phyloP scores from a whole-genome alignment of 2,888 invertebrate genomes.

The Orthonychiurus folsomi region DNA sequence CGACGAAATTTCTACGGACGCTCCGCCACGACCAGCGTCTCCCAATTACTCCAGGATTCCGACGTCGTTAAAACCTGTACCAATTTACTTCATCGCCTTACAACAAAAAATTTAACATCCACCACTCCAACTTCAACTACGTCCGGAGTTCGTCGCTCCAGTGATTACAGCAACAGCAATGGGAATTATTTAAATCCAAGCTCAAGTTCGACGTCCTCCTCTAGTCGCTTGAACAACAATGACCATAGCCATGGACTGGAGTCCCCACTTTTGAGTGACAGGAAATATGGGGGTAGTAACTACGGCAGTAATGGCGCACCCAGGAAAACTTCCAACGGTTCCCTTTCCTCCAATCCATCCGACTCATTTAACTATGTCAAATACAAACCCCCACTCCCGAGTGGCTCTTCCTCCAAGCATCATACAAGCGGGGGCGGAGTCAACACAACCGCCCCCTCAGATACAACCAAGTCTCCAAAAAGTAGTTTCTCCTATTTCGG shows the following conservation, averaged over 20 bases:
- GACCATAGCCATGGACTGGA: slow-evolving; percentile 3
- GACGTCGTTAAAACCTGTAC: slow-evolving; percentile 57
- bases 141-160: not conserved
- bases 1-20: slow-evolving; percentile 62
- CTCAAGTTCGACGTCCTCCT: slow-evolving; percentile 10
- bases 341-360: slow-evolving; percentile 28
- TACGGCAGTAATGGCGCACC: too few species aligned
- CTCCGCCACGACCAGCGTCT: slow-evolving; percentile 64
- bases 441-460: not conserved
- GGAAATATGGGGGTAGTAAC: slow-evolving; percentile 7
- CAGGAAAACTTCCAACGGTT: slow-evolving; percentile 31
- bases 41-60: slow-evolving; percentile 68
- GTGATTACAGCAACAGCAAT: slow-evolving; percentile 6
- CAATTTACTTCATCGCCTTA: slow-evolving; percentile 69
- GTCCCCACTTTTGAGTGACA: slow-evolving; percentile 6
- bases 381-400: slow-evolving; percentile 39
- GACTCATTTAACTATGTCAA: slow-evolving; percentile 40
- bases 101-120: slow-evolving; percentile 53
- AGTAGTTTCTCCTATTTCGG: slow-evolving; percentile 38
- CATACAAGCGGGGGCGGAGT: slow-evolving; percentile 2
- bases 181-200: slow-evolving; percentile 12
- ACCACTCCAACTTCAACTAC: not conserved
- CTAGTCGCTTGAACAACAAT: slow-evolving; percentile 9
- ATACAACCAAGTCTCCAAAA: slow-evolving; percentile 7
- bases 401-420: slow-evolving; percentile 14